A percentile compares a stretch with the other conserved stretches of the same genome.
phyloP scores from a whole-genome alignment of 2,113 vertebrate species.

The Delphinus delphis region DNA sequence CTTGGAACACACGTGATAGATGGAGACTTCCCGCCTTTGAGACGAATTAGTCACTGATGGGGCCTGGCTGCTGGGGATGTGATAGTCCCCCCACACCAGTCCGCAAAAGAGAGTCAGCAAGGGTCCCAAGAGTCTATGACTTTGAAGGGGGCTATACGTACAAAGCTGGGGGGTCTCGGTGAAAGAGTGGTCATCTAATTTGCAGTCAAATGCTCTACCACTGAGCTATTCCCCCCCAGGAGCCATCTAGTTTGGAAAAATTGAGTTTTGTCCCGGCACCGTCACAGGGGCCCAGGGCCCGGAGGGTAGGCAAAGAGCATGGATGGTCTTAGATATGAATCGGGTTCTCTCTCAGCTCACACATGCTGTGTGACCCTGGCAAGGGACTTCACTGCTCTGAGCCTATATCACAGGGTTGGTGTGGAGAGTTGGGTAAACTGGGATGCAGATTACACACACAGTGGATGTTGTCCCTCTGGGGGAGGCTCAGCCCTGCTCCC shows the following conservation, averaged over 20 bases:
- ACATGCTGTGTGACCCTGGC: neutral
- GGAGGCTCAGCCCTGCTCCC: neutral
- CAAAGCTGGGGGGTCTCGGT: neutral
- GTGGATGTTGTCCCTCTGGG: neutral
- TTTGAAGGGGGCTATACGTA: neutral
- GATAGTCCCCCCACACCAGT: neutral
- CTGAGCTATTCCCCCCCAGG: neutral
- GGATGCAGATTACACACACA: neutral
- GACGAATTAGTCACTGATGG: neutral
- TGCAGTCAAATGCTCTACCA: neutral
- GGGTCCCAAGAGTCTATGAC: neutral
- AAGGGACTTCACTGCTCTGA: neutral
- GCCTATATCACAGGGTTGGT: neutral
- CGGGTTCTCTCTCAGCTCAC: neutral
- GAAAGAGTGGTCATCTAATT: neutral
- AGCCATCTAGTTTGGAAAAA: constrained; percentile 1
- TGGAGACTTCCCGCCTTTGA: neutral
- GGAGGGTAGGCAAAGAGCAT: neutral
- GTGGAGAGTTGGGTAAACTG: neutral
- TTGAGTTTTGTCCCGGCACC: neutral
- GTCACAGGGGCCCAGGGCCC: neutral
- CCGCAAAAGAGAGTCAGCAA: neutral
- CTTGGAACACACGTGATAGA: neutral
- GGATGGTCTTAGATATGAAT: neutral
- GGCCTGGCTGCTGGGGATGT: no score